Percentiles rank a stretch among this genome's conserved stretches.
phyloP scores from a whole-genome alignment of 2,113 vertebrate species.

The Protobothrops mucrosquamatus region DNA sequence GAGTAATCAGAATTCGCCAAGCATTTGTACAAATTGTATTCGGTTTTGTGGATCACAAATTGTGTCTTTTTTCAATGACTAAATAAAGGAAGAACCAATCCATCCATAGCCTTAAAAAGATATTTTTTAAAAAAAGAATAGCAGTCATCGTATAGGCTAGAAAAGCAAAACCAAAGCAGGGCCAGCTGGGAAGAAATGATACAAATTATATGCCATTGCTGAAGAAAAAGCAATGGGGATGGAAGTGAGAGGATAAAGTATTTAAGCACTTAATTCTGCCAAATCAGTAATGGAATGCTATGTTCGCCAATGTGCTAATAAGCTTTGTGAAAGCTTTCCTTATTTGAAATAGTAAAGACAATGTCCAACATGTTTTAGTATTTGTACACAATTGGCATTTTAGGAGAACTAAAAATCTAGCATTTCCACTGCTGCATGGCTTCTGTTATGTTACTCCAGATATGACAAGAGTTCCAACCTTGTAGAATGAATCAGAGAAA shows the following conservation, averaged over 20 bases:
- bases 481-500: neutral
- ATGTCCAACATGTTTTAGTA: slow-evolving; percentile 53
- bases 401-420: neutral
- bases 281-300: slow-evolving; percentile 73
- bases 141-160: slow-evolving; percentile 58
- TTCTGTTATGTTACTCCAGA: neutral
- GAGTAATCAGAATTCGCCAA: neutral
- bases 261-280: slow-evolving; percentile 54
- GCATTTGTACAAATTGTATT: neutral
- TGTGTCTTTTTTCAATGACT: neutral
- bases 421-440: neutral
- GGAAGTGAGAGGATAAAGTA: slow-evolving; percentile 46
- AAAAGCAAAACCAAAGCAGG: slow-evolving; percentile 53
- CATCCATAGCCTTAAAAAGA: slow-evolving; percentile 36
- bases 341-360: slow-evolving; percentile 63
- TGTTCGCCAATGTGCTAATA: slow-evolving; percentile 56
- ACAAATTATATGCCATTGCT: slow-evolving; percentile 54
- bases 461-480: neutral
- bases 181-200: slow-evolving; percentile 62
- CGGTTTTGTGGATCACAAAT: neutral
- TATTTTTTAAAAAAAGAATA: slow-evolving; percentile 28
- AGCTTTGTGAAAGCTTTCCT: slow-evolving; percentile 66
- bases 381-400: slow-evolving; percentile 20
- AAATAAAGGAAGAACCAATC: neutral
- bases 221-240: neutral